A percentile compares a stretch with the other conserved stretches of the same genome.
Conservation (phyloP, 2,797 vertebrate genomes). For the Chelidonichthys spinosus region DNA sequence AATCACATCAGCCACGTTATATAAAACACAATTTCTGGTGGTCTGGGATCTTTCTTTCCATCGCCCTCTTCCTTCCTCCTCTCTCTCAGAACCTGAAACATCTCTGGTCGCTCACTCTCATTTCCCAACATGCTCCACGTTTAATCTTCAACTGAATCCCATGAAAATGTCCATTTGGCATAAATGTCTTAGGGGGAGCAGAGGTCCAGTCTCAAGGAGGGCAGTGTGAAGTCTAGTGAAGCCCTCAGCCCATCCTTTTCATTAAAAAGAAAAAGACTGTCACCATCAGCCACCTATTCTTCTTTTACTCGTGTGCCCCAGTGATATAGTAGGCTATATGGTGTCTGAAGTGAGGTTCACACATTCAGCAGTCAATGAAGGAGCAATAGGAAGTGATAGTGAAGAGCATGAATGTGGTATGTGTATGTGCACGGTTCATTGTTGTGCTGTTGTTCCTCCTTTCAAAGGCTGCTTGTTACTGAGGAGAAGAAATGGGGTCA, state of each 20-base stretch:
- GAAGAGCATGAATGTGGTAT: slow-evolving; percentile 34
- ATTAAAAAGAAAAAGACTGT: neutral
- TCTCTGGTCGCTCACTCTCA: slow-evolving; percentile 2
- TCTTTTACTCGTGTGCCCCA: slow-evolving; percentile 3
- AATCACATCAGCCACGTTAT: slow-evolving; percentile 72
- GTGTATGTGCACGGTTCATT: slow-evolving; percentile 34
- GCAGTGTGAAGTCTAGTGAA: neutral
- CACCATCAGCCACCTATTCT: neutral
- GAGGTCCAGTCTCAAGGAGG: neutral
- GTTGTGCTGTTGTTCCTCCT: slow-evolving; percentile 42
- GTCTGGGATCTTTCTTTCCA: slow-evolving; percentile 22
- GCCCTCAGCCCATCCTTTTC: neutral
- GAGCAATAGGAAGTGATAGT: slow-evolving; percentile 21
- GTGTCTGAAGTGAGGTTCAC: slow-evolving; percentile 25
- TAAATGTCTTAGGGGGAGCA: neutral
- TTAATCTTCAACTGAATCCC: slow-evolving; percentile 5
- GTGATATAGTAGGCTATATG: neutral
- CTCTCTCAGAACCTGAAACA: slow-evolving; percentile 26
- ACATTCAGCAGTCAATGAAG: slow-evolving; percentile 32
- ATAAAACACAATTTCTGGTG: slow-evolving; percentile 69
- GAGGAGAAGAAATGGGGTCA: slow-evolving; percentile 66
- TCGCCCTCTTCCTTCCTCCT: neutral
- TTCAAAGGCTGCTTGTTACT: slow-evolving; percentile 55
- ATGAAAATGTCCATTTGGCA: neutral
- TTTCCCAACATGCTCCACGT: slow-evolving; percentile 13